Evolutionary conservation across 2,113 vertebrate genomes (phyloP).

Genomic region (Anser cygnoides): DNA sequence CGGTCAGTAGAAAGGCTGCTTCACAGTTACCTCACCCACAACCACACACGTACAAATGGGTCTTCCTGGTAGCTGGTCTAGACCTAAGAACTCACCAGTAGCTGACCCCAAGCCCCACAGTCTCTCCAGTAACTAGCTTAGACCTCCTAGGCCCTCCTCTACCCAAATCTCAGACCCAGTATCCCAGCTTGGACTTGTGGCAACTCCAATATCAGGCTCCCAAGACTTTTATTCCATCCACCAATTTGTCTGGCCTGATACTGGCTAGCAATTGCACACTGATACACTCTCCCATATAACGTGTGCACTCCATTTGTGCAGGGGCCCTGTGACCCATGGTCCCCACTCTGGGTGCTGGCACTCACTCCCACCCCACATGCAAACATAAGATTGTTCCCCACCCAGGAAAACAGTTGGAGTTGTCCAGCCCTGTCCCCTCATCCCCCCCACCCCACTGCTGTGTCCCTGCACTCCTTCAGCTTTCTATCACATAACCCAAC

Average conservation of each 20-base stretch:
- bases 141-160: not conserved
- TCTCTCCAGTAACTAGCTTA: not conserved
- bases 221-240: not conserved
- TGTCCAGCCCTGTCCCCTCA: not conserved
- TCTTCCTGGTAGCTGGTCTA: not conserved
- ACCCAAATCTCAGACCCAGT: not conserved
- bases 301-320: not conserved
- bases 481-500: not conserved
- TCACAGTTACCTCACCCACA: rapidly evolving
- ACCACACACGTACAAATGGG: not conserved
- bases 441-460: not conserved
- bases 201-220: not conserved
- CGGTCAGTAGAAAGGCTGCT: not conserved
- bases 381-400: too few relatives aligned
- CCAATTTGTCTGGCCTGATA: not conserved
- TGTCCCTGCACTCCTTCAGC: not conserved
- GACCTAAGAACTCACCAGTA: not conserved
- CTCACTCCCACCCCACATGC: too few relatives aligned
- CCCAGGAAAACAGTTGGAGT: not conserved
- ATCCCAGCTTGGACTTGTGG: not conserved
- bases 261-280: not conserved
- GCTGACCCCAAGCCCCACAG: not conserved
- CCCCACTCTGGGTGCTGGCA: not conserved
- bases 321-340: not conserved
- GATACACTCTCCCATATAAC: not conserved